Conservation (phyloP, 2,113 vertebrate species). For the Tichodroma muraria region DNA sequence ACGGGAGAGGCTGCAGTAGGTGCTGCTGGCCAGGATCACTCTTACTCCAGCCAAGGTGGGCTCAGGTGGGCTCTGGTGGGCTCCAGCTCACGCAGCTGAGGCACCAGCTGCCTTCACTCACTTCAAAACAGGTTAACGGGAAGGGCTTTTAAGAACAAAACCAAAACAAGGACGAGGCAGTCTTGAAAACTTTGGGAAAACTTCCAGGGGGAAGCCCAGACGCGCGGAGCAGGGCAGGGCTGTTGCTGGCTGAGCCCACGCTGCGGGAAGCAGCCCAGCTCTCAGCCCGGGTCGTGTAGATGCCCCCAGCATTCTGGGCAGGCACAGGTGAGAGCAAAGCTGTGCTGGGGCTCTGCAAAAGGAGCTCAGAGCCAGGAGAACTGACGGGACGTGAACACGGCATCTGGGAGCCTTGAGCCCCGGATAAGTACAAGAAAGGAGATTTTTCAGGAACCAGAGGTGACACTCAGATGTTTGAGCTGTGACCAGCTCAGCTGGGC, state of each 20-base stretch:
- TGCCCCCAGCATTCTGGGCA: rapidly evolving
- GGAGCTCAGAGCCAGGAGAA: background rate
- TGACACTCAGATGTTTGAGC: background rate
- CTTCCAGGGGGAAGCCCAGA: background rate
- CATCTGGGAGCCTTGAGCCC: background rate
- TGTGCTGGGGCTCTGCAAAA: background rate
- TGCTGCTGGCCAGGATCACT: background rate
- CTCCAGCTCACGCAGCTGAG: background rate
- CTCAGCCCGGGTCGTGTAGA: rapidly evolving
- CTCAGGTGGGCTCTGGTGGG: background rate
- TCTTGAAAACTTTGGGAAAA: background rate
- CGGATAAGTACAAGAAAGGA: background rate
- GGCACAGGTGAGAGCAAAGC: background rate
- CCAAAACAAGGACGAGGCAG: background rate
- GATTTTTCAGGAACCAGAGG: background rate
- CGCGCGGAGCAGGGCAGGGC: rapidly evolving
- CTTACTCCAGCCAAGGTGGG: rapidly evolving
- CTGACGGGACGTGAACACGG: rapidly evolving
- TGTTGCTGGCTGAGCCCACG: rapidly evolving
- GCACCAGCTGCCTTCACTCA: background rate
- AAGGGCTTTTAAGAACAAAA: background rate
- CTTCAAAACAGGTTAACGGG: background rate
- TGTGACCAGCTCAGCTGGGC: background rate
- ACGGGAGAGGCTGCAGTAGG: background rate
- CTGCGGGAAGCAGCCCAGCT: background rate